phyloP scores from a whole-genome alignment of 2,888 invertebrate genomes.

The Melipona bicolor region DNA sequence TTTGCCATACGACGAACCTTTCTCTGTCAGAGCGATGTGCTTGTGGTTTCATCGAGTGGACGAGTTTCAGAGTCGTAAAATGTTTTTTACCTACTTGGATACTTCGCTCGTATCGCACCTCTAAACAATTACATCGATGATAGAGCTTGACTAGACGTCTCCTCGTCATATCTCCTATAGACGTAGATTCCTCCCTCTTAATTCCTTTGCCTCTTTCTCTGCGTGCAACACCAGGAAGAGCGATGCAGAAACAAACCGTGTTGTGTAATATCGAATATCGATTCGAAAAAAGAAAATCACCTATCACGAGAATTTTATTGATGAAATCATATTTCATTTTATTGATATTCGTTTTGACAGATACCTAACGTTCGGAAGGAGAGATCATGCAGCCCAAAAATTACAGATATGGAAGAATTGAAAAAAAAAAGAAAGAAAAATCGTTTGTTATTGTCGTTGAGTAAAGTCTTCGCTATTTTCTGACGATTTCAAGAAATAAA shows the following conservation, averaged over 20 bases:
- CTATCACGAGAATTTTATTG: neutral
- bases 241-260: neutral
- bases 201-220: neutral
- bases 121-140: slow-evolving; percentile 34
- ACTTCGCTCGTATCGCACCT: neutral
- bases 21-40: neutral
- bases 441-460: slow-evolving; percentile 29
- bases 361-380: neutral
- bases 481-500: neutral
- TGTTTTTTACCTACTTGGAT: neutral
- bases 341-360: neutral
- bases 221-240: neutral
- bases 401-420: no score
- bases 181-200: neutral
- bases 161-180: neutral
- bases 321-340: neutral
- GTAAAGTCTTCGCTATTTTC: neutral
- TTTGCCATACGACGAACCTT: neutral
- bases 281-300: neutral
- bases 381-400: slow-evolving; percentile 9
- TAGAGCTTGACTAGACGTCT: slow-evolving; percentile 61
- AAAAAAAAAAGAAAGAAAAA: neutral
- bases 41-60: neutral
- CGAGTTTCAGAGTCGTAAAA: slow-evolving; percentile 12
- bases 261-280: neutral